Evolutionary conservation across 2,888 invertebrate genomes (phyloP), one percentile per base, ranked within the genome.

Genomic region (Julus scanicus): DNA sequence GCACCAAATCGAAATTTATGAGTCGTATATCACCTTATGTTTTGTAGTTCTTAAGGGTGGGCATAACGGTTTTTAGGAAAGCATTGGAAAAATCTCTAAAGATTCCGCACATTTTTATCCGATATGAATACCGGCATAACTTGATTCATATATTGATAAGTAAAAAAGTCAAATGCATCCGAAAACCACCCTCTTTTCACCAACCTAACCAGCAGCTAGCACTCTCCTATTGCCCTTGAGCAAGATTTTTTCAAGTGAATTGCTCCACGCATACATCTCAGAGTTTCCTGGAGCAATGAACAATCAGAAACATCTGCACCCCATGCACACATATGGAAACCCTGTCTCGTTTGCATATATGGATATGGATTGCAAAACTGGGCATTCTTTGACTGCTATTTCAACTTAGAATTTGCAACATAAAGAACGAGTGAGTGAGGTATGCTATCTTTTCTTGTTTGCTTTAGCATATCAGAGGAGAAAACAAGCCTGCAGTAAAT

Each of bases 271-370:
- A 8, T 29, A 1, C 20, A 71, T 71, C 71, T 71, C 71, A 71
- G 48, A 48, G 71, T 71, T 71, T 71, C 71, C 71, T 71, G 71
- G 71, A 71, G 71, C 71, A 71, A 71, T 71, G 29, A 71, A 29
- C 29, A 29, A 71, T 71, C 71, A 71, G 71, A 29, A 71, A 71
- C 71, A 71, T 71, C 71, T 71, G 71, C 29, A 71, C 6, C 71
- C 29, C 17, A 71, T 71, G 29, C 20, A 3, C 29, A 29, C n/a
- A n/a, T 71, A 71, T 71, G 71, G 29, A 71, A 71, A 53, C 71
- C 2, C 71, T 29, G 71, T 2, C 53, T 53, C 53, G 53, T 53
- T 53, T 53, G 8, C 53, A 71, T n/a, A 29, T 29, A 71, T 1
- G 1, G 8, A 71, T 71, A 71, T 20, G 71, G n/a, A 20, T 17